phyloP scores from a whole-genome alignment of 2,797 vertebrate species.

The Eulemur rubriventer region DNA sequence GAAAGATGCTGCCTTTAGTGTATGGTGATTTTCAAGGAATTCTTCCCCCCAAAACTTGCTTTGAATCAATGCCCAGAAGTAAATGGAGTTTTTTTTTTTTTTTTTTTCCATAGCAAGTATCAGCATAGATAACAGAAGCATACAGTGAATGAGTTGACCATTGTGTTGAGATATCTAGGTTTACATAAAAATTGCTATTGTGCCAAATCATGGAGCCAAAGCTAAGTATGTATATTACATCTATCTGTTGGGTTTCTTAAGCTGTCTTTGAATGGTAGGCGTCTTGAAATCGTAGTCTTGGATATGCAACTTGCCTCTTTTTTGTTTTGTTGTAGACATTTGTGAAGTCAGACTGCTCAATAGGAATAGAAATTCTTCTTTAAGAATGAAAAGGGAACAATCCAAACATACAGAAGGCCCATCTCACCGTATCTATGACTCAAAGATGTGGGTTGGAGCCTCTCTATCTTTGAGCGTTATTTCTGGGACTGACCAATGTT shows the following conservation, averaged over 20 bases:
- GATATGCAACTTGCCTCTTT: neutral
- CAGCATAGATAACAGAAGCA: conserved; percentile 45
- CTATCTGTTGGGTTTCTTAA: conserved; percentile 42
- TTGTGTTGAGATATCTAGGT: conserved; percentile 59
- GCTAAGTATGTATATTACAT: conserved; percentile 43
- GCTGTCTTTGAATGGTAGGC: conserved; percentile 49
- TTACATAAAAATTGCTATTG: conserved; percentile 67
- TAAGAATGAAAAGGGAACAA: conserved; percentile 22
- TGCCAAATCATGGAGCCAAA: conserved; percentile 55
- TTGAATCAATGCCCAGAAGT: conserved; percentile 25
- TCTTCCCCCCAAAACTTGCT: conserved; percentile 10
- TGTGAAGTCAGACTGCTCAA: neutral
- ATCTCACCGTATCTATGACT: neutral
- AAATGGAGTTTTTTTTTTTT: conserved; percentile 70
- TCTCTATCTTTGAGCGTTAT: neutral
- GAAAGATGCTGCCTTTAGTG: conserved; percentile 43
- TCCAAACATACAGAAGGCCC: neutral
- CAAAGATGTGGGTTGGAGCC: neutral
- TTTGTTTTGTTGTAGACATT: neutral
- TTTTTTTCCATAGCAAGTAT: conserved; percentile 23
- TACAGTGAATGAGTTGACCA: conserved; percentile 48
- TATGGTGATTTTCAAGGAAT: conserved; percentile 46
- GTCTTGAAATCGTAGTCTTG: conserved; percentile 40
- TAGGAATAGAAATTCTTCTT: conserved; percentile 1
- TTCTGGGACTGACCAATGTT: neutral